A percentile compares a stretch with the other conserved stretches of the same genome.
phyloP scores from a whole-genome alignment of 2,113 vertebrate species.

The Syngnathus floridae region DNA sequence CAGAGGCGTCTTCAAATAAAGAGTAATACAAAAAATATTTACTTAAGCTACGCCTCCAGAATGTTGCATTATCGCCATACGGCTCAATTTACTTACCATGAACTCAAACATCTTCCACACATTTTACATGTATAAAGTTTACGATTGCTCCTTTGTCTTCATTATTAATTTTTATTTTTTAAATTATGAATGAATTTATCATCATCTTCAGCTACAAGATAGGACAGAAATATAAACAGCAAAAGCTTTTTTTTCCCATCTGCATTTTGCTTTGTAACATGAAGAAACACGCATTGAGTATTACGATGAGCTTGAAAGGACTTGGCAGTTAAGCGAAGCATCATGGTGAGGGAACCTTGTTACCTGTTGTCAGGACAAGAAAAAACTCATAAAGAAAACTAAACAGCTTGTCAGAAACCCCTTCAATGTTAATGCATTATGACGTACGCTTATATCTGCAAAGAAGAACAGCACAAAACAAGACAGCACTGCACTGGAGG shows the following conservation, averaged over 20 bases:
- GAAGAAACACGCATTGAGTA: not conserved
- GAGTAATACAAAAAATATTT: conserved; percentile 1
- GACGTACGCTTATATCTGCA: not conserved
- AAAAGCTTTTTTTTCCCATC: not conserved
- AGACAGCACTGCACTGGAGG: not conserved
- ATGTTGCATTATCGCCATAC: not conserved
- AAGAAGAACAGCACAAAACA: not conserved
- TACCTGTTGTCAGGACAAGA: not conserved
- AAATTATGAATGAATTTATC: too few species aligned
- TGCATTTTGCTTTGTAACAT: not conserved
- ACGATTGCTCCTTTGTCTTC: not conserved
- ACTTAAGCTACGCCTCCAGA: not conserved
- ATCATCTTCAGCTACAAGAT: too few species aligned
- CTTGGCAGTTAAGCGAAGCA: not conserved
- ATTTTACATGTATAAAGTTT: not conserved
- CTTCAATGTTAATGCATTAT: not conserved
- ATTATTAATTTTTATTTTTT: not conserved
- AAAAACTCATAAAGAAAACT: conserved; percentile 1
- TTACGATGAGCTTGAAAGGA: not conserved
- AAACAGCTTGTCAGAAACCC: not conserved
- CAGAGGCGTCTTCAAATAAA: conserved; percentile 8
- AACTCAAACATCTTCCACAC: not conserved
- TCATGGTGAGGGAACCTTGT: not conserved
- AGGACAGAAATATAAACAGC: too few species aligned
- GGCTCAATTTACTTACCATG: not conserved